phyloP scores from a whole-genome alignment of 2,113 vertebrate genomes.

The Pogonocichla stellata region DNA sequence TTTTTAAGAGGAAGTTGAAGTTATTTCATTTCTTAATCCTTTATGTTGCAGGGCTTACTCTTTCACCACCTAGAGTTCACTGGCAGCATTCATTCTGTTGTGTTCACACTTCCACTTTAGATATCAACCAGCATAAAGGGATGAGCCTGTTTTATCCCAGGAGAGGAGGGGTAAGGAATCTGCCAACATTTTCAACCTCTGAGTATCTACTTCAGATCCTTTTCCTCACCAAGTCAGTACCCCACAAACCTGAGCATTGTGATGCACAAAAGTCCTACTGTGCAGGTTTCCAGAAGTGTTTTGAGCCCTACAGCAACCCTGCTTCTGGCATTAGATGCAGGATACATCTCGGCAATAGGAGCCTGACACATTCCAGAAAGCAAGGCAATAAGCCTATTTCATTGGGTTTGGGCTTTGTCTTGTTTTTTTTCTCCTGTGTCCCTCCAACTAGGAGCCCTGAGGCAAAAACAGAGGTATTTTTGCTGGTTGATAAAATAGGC shows the following conservation, averaged over 20 bases:
- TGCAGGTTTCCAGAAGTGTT: not conserved
- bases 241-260: not conserved
- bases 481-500: not conserved
- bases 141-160: not conserved
- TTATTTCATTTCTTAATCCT: not conserved
- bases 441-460: not conserved
- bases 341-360: not conserved
- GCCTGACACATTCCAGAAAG: not conserved
- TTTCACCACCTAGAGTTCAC: not conserved
- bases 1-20: not conserved
- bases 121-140: rapidly evolving
- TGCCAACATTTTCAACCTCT: not conserved
- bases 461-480: not conserved
- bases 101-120: not conserved
- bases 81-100: not conserved
- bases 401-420: not conserved
- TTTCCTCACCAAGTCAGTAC: not conserved
- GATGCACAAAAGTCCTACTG: not conserved
- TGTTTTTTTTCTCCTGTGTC: not conserved
- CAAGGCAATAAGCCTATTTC: not conserved
- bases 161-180: not conserved
- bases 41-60: not conserved
- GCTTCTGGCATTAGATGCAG: not conserved
- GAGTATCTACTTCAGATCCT: not conserved
- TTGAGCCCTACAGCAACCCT: not conserved